phyloP scores from a whole-genome alignment of 2,888 invertebrate genomes.

The Phoronis australis region DNA sequence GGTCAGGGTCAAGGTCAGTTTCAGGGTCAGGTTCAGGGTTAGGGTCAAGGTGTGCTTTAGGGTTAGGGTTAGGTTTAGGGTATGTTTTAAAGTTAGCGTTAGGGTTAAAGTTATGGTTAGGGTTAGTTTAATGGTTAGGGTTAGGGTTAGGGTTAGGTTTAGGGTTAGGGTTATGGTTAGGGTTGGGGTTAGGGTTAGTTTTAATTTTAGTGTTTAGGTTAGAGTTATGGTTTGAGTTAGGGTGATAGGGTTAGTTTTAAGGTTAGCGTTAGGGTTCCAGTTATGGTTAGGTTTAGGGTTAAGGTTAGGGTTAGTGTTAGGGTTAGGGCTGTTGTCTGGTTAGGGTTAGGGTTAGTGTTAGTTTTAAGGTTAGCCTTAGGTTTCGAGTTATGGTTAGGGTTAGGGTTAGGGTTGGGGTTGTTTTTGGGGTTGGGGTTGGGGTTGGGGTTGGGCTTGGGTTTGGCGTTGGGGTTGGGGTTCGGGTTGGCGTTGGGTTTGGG shows the following conservation, averaged over 20 bases:
- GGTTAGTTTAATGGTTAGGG: conserved; percentile 21
- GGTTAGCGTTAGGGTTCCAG: conserved; percentile 15
- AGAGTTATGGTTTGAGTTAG: conserved; percentile 19
- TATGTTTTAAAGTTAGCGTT: conserved; percentile 17
- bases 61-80: conserved; percentile 13
- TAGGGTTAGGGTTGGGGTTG: no score
- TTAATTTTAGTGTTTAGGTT: conserved; percentile 17
- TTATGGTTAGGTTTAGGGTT: conserved; percentile 17
- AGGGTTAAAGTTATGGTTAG: no score
- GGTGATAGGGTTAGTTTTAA: conserved; percentile 18
- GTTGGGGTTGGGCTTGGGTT: conserved; percentile 16
- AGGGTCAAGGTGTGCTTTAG: conserved; percentile 8
- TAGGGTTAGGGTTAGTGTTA: conserved; percentile 16
- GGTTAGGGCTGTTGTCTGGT: no score
- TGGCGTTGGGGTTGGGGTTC: conserved; percentile 15
- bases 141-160: conserved; percentile 22
- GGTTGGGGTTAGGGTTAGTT: conserved; percentile 17
- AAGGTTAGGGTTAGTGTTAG: no score
- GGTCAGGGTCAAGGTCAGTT: conserved; percentile 12
- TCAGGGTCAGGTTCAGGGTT: conserved; percentile 9
- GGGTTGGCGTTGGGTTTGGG: conserved; percentile 17
- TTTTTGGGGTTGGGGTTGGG: conserved; percentile 14
- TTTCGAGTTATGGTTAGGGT: conserved; percentile 13
- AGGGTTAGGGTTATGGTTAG: no score
- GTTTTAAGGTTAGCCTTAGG: conserved; percentile 13